Conservation (phyloP, 2,797 vertebrate species). For the Neopelma chrysocephalum region DNA sequence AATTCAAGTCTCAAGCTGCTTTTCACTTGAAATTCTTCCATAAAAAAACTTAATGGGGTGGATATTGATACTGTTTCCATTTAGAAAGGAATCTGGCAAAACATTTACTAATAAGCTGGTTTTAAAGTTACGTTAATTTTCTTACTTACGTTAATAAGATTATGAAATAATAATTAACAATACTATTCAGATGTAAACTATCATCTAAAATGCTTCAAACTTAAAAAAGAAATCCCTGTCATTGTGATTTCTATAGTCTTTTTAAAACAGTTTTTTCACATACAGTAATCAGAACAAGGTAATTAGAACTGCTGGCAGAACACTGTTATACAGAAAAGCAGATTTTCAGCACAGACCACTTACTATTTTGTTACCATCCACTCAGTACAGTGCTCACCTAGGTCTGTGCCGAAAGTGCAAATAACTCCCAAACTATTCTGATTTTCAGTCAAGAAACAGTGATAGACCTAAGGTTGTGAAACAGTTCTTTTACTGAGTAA, state of each 20-base stretch:
- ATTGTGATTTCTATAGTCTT: neutral
- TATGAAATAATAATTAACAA: neutral
- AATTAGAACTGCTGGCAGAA: neutral
- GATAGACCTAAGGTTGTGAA: neutral
- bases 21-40: neutral
- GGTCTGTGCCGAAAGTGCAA: neutral
- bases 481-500: slow-evolving; percentile 6
- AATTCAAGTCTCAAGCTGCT: neutral
- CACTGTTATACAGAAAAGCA: neutral
- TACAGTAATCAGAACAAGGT: neutral
- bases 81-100: neutral
- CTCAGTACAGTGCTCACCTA: neutral
- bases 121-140: neutral
- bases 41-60: neutral
- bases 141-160: neutral
- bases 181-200: neutral
- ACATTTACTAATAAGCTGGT: neutral
- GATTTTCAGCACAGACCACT: neutral
- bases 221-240: neutral
- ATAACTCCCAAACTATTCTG: neutral
- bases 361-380: neutral
- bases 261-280: neutral
- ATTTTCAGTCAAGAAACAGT: slow-evolving; percentile 15
- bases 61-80: neutral
- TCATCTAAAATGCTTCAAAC: neutral